Evolutionary conservation across 2,888 invertebrate species (phyloP).

Genomic region (Campoletis raptor): DNA sequence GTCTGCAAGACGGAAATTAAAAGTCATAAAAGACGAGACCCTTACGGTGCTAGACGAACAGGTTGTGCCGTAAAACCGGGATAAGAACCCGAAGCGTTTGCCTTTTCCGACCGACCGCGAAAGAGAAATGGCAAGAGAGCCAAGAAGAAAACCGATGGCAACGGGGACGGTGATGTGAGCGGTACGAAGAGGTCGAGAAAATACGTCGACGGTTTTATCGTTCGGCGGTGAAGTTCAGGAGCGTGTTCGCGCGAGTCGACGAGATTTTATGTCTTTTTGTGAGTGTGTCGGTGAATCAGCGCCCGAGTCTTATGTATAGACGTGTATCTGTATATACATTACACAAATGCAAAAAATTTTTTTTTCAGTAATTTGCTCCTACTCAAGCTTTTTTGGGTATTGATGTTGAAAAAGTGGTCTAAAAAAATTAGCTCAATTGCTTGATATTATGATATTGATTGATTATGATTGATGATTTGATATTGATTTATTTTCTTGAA

Average conservation of each 20-base stretch:
- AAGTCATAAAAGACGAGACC: slow-evolving; percentile 63
- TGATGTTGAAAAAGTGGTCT: background rate
- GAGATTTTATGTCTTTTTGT: slow-evolving; percentile 25
- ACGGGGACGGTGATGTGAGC: slow-evolving; percentile 36
- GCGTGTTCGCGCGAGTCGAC: slow-evolving; percentile 36
- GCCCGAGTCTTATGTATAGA: background rate
- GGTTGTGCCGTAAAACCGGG: slow-evolving; percentile 54
- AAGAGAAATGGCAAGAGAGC: slow-evolving; percentile 37
- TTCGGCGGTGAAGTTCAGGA: slow-evolving; percentile 30
- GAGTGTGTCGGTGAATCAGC: background rate
- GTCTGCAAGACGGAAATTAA: slow-evolving; percentile 64
- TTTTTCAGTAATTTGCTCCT: background rate
- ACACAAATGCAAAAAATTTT: background rate
- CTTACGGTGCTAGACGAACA: slow-evolving; percentile 59
- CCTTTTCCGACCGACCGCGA: slow-evolving; percentile 25
- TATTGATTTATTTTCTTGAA: no score
- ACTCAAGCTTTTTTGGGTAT: background rate
- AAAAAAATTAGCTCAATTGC: no score
- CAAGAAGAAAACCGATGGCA: slow-evolving; percentile 43
- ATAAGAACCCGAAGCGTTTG: slow-evolving; percentile 60
- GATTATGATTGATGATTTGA: no score
- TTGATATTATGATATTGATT: no score
- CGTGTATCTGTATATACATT: background rate
- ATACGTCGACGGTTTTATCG: slow-evolving; percentile 59
- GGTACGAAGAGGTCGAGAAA: slow-evolving; percentile 36